A percentile compares a stretch with the other conserved stretches of the same genome.
These are phyloP conservation scores for Adelognathus sp. DNA, from an alignment of 2,888 invertebrate species.

Conservation along the genomic window DNA sequence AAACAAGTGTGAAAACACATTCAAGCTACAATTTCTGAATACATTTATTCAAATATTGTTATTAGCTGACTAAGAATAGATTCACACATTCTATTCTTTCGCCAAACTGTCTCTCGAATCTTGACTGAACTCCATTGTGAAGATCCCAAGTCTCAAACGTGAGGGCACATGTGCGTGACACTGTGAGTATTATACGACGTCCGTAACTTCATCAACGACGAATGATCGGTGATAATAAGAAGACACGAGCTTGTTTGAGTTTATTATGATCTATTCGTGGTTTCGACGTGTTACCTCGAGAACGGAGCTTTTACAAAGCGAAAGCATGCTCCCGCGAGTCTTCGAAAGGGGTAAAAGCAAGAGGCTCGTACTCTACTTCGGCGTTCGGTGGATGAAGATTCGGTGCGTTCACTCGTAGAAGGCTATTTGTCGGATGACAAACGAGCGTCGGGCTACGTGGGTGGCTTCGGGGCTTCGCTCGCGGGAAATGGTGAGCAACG, in stretches of 20 bases:
- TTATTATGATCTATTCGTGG: constrained; percentile 32
- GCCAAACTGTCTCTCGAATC: not conserved
- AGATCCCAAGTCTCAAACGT: not conserved
- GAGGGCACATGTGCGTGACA: constrained; percentile 54
- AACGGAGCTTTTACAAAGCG: constrained; percentile 22
- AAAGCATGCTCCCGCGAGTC: constrained; percentile 33
- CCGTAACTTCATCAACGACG: constrained; percentile 57
- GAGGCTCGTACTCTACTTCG: constrained; percentile 51
- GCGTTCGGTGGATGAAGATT: constrained; percentile 54
- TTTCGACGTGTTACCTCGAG: constrained; percentile 33
- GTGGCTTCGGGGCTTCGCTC: constrained; percentile 77
- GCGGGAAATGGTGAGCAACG: constrained; percentile 80
- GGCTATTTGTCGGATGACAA: constrained; percentile 81
- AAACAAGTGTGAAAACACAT: no score
- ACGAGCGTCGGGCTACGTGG: constrained; percentile 80
- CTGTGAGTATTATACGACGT: constrained; percentile 18
- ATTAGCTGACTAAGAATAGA: no score
- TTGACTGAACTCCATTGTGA: not conserved
- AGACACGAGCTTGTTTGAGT: constrained; percentile 14
- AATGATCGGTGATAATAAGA: constrained; percentile 46
- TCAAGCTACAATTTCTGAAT: no score
- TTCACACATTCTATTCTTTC: not conserved
- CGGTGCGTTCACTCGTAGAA: constrained; percentile 65
- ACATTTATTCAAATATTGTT: no score
- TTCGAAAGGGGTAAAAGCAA: constrained; percentile 48